Conservation (phyloP, 2,888 invertebrate genomes). For the Azorinus chamasolen region DNA sequence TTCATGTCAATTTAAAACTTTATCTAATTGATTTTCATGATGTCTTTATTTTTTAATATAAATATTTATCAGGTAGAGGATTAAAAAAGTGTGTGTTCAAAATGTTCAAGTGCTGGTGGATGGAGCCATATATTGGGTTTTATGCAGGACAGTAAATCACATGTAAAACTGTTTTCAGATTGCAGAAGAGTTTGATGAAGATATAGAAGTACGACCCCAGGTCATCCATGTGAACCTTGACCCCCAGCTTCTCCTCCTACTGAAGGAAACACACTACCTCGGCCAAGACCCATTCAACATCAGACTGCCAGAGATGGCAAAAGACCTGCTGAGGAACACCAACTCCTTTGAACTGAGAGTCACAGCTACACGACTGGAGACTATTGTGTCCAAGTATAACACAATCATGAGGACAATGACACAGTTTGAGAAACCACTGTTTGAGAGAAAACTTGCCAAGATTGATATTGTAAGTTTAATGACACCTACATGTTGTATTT, state of each 20-base stretch:
- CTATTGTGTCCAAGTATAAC: slow-evolving; percentile 86
- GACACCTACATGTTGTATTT: no score
- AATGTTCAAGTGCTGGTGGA: no score
- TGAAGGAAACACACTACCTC: slow-evolving; percentile 85
- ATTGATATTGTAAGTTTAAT: slow-evolving; percentile 84
- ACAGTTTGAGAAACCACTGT: slow-evolving; percentile 84
- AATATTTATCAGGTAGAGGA: no score
- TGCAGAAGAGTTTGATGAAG: slow-evolving; percentile 85
- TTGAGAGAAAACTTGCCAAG: slow-evolving; percentile 84
- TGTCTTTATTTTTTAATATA: no score
- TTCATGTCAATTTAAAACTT: no score
- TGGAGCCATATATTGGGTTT: no score
- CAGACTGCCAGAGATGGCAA: slow-evolving; percentile 78
- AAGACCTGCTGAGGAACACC: slow-evolving; percentile 83
- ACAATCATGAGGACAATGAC: slow-evolving; percentile 84
- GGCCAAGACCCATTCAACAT: slow-evolving; percentile 83
- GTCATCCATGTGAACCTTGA: slow-evolving; percentile 85
- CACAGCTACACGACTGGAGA: slow-evolving; percentile 84
- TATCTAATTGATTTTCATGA: no score
- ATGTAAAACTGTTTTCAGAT: slow-evolving; percentile 69
- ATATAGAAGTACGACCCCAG: slow-evolving; percentile 82
- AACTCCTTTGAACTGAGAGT: slow-evolving; percentile 81
- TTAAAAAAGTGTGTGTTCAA: no score
- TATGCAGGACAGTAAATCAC: background rate
- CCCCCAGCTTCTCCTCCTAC: slow-evolving; percentile 83